A percentile compares a stretch with the other conserved stretches of the same genome.
Evolutionary conservation across 2,888 invertebrate species (phyloP).

Genomic region (Melieria picta): DNA sequence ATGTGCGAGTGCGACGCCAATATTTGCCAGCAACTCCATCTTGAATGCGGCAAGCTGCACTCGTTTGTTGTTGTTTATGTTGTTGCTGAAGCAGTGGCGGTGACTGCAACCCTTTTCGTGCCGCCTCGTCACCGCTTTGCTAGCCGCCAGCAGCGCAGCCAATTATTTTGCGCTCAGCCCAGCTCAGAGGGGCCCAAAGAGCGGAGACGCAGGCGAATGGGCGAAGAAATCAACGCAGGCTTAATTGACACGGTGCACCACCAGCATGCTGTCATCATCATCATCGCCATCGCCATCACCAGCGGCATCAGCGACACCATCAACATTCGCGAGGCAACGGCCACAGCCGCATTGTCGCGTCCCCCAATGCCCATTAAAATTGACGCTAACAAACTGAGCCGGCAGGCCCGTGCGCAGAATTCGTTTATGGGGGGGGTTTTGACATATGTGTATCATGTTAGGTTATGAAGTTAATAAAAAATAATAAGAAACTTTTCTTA

Average conservation of each 20-base stretch:
- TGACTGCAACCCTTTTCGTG: constrained; percentile 38
- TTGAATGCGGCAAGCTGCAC: constrained; percentile 2
- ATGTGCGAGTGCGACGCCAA: constrained; percentile 32
- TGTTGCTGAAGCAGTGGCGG: not conserved
- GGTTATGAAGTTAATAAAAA: no score
- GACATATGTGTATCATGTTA: no score
- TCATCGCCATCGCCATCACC: constrained; percentile 18
- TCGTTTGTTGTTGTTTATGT: not conserved
- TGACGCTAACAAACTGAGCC: constrained; percentile 16
- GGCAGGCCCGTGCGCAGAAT: no score
- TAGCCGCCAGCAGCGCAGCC: constrained; percentile 30
- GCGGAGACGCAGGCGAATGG: not conserved
- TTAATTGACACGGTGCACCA: constrained; percentile 51
- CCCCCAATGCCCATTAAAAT: constrained; percentile 10
- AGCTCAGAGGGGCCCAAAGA: constrained; percentile 38
- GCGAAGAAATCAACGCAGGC: constrained; percentile 33
- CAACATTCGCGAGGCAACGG: constrained; percentile 12
- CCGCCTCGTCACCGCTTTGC: not conserved
- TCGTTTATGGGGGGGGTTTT: no score
- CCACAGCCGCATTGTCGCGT: not conserved
- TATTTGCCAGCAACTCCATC: constrained; percentile 26
- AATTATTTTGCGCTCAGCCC: constrained; percentile 49
- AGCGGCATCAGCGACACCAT: constrained; percentile 38
- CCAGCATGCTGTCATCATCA: constrained; percentile 28
- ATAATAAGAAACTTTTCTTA: no score